Conservation (phyloP, 1,140 invertebrate species). For the Pseudomyrmex dendroicus region DNA sequence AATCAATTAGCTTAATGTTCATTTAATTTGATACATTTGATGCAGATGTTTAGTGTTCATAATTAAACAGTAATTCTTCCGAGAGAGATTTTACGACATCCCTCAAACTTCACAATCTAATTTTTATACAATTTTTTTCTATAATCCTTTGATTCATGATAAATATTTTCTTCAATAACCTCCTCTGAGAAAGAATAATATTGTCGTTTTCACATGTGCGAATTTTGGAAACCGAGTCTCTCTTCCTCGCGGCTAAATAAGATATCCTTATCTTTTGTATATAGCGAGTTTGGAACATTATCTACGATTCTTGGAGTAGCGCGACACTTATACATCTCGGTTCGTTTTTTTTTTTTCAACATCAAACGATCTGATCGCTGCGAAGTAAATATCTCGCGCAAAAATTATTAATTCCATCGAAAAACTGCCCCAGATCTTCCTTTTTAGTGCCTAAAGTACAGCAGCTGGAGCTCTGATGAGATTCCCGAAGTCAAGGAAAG, state of each 20-base stretch:
- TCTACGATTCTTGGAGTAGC: not conserved
- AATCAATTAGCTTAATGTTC: slow-evolving; percentile 9
- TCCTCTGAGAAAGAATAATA: not conserved
- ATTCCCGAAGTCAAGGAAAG: slow-evolving; percentile 54
- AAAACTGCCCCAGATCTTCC: slow-evolving; percentile 49
- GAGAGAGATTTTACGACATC: too few relatives aligned
- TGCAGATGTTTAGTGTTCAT: not conserved
- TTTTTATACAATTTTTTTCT: too few relatives aligned
- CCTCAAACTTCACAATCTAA: too few relatives aligned
- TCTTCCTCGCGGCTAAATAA: not conserved
- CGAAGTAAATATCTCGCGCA: slow-evolving; percentile 23
- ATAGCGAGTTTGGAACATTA: not conserved
- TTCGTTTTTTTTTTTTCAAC: not conserved
- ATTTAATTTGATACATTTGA: not conserved
- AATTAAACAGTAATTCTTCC: too few relatives aligned
- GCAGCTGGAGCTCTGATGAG: slow-evolving; percentile 61
- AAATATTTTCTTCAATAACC: not conserved
- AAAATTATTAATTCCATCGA: slow-evolving; percentile 58
- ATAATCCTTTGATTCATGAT: too few relatives aligned
- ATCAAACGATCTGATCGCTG: slow-evolving; percentile 9
- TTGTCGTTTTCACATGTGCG: not conserved
- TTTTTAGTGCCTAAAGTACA: slow-evolving; percentile 51
- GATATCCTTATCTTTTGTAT: slow-evolving; percentile 16
- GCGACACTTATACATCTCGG: slow-evolving; percentile 14
- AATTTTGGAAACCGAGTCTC: slow-evolving; percentile 8